These are phyloP conservation scores for Drosophila pectinifera DNA, from an alignment of 1,140 invertebrate genomes.

Conservation along the genomic window DNA sequence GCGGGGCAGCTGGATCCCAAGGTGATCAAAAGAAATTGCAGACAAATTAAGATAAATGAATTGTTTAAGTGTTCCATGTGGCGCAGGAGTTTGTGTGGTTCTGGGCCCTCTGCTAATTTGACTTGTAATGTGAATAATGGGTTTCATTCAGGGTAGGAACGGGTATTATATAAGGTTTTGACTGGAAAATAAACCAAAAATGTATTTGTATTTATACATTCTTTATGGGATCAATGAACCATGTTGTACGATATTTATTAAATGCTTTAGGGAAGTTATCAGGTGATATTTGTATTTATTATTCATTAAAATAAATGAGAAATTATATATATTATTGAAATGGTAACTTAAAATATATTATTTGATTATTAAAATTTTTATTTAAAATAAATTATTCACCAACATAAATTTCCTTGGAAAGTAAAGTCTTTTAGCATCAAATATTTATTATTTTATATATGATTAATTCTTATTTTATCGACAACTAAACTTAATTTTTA, in stretches of 20 bases:
- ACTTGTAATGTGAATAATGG: constrained; percentile 61
- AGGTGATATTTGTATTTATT: no score
- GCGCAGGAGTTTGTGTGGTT: constrained; percentile 48
- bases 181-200: not conserved
- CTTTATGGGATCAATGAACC: not conserved
- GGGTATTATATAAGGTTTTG: not conserved
- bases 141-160: not conserved
- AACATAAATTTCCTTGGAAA: no score
- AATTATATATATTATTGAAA: no score
- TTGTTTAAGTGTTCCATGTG: constrained; percentile 78
- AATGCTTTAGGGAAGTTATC: not conserved
- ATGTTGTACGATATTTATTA: not conserved
- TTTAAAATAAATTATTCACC: no score
- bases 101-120: constrained; percentile 50
- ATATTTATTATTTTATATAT: no score
- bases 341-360: no score
- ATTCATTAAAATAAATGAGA: no score
- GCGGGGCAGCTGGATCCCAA: constrained; percentile 47
- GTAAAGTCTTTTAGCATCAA: no score
- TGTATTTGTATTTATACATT: not conserved
- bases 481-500: no score
- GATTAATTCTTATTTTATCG: no score
- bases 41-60: constrained; percentile 83
- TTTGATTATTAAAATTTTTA: no score
- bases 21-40: constrained; percentile 65